Conservation (phyloP, 1,140 invertebrate genomes). For the Cyphomyrmex costatus region DNA sequence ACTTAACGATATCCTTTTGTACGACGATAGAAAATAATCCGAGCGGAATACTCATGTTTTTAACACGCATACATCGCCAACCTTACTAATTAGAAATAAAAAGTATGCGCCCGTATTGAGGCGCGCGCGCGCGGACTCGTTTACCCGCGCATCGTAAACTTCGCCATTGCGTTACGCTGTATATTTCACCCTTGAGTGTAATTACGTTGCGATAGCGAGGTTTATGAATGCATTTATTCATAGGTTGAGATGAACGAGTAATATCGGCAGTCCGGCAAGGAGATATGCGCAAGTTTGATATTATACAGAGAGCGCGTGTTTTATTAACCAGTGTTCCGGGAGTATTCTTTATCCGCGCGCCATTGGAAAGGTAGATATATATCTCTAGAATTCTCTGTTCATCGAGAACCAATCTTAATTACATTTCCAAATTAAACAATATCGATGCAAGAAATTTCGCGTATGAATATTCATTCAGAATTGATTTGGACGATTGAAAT, state of each 20-base stretch:
- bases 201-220: conserved; percentile 48
- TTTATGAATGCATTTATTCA: conserved; percentile 46
- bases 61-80: conserved; percentile 27
- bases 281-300: conserved; percentile 21
- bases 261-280: conserved; percentile 28
- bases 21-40: conserved; percentile 52
- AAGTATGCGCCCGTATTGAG: background rate
- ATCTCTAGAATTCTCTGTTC: conserved; percentile 10
- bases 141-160: conserved; percentile 54
- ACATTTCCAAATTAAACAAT: background rate
- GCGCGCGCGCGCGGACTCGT: conserved; percentile 39
- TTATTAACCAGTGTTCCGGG: conserved; percentile 3
- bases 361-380: background rate
- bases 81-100: conserved; percentile 61
- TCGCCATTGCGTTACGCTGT: conserved; percentile 19
- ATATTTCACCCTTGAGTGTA: conserved; percentile 61
- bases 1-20: conserved; percentile 63
- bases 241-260: conserved; percentile 30
- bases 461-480: background rate
- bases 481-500: background rate
- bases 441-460: background rate
- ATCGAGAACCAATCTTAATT: conserved; percentile 6
- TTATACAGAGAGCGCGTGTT: background rate
- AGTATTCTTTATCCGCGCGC: conserved; percentile 34
- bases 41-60: conserved; percentile 38